Percentiles rank a stretch among this genome's conserved stretches.
phyloP scores from a whole-genome alignment of 2,113 vertebrate genomes.

The Arvicanthis niloticus region DNA sequence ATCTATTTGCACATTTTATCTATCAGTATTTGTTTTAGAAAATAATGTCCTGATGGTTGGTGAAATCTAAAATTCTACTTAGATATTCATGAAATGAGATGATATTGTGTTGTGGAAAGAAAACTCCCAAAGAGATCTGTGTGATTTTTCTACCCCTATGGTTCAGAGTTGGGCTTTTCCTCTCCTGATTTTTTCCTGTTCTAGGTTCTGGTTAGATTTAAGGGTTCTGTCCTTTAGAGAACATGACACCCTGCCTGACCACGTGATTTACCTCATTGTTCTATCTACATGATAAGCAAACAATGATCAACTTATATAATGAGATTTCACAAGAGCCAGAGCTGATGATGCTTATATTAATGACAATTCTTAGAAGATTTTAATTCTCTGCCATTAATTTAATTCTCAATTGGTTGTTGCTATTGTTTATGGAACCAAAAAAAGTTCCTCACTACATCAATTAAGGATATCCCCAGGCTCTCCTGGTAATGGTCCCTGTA shows the following conservation, averaged over 20 bases:
- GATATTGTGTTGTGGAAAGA: not conserved
- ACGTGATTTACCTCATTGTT: not conserved
- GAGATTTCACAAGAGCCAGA: not conserved
- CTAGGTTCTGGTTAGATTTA: not conserved
- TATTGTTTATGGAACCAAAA: not conserved
- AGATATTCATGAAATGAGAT: not conserved
- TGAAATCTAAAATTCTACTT: not conserved
- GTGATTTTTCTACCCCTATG: not conserved
- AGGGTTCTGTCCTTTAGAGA: not conserved
- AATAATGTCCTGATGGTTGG: not conserved
- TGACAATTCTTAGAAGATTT: conserved; percentile 11
- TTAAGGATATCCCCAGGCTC: not conserved
- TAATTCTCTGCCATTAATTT: not conserved
- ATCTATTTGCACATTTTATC: not conserved
- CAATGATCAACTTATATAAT: not conserved
- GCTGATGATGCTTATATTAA: not conserved
- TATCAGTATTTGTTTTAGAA: not conserved
- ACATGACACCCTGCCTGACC: not conserved
- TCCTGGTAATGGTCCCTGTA: not conserved
- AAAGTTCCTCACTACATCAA: conserved; percentile 32
- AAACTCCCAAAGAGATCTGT: not conserved
- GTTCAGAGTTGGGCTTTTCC: not conserved
- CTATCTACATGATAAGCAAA: not conserved
- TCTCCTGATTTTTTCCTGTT: fast-evolving
- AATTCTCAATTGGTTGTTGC: conserved; percentile 29